phyloP scores from a whole-genome alignment of 2,888 invertebrate genomes.

The Spisula solida region DNA sequence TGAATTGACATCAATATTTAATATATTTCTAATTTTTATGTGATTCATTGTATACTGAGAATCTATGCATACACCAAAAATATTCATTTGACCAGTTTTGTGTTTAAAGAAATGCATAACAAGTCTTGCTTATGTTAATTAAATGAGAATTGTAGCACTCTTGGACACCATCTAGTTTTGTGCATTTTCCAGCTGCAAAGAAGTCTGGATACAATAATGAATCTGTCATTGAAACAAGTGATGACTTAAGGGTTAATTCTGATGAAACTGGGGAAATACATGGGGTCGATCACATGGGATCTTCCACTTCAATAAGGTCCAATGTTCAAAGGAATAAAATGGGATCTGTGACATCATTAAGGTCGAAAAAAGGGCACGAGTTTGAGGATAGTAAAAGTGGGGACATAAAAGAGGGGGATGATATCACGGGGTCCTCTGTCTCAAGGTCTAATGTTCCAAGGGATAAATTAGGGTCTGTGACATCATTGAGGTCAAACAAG shows the following conservation, averaged over 20 bases:
- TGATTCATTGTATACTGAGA: too few relatives aligned
- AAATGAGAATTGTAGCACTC: background rate
- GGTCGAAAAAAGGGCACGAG: constrained; percentile 18
- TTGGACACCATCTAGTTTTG: background rate
- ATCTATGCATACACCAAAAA: too few relatives aligned
- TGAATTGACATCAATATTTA: too few relatives aligned
- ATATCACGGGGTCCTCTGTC: constrained; percentile 25
- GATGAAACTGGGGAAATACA: background rate
- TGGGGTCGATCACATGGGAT: background rate
- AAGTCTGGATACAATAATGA: background rate
- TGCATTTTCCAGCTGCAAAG: constrained; percentile 24
- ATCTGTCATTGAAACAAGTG: background rate
- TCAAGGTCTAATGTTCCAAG: constrained; percentile 15
- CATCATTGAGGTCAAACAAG: constrained; percentile 36
- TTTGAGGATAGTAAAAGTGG: background rate
- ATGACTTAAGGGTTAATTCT: background rate
- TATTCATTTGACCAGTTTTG: too few relatives aligned
- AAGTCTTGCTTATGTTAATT: too few relatives aligned
- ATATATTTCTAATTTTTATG: too few relatives aligned
- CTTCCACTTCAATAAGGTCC: background rate
- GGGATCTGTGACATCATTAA: constrained; percentile 54
- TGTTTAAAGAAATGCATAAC: too few relatives aligned
- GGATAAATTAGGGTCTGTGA: constrained; percentile 45
- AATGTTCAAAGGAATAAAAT: constrained; percentile 31
- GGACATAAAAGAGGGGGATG: constrained; percentile 4